Conservation (phyloP, 2,888 invertebrate genomes). For the Euplexia lucipara region DNA sequence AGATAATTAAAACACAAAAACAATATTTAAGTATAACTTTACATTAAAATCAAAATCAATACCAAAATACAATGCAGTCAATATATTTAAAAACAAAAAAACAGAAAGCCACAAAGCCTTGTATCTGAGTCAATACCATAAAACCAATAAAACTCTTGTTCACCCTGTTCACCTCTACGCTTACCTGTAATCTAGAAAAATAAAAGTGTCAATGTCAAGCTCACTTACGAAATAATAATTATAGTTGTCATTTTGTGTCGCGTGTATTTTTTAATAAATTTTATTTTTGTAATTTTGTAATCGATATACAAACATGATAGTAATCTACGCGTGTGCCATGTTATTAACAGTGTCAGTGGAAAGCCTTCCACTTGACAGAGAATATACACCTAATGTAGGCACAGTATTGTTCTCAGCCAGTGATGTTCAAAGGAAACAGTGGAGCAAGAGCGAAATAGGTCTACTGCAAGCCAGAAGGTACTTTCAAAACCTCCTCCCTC, state of each 20-base stretch:
- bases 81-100: not conserved
- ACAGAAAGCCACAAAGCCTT: not conserved
- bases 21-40: too few species aligned
- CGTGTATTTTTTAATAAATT: slow-evolving; percentile 74
- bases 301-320: slow-evolving; percentile 71
- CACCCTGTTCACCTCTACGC: too few species aligned
- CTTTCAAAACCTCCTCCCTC: slow-evolving; percentile 79
- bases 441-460: slow-evolving; percentile 73
- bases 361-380: slow-evolving; percentile 37
- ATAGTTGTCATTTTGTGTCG: slow-evolving; percentile 63
- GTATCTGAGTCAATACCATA: not conserved
- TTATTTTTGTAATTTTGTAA: slow-evolving; percentile 68
- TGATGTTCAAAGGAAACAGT: slow-evolving; percentile 71
- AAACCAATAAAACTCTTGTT: not conserved
- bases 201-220: slow-evolving; percentile 41
- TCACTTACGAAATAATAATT: slow-evolving; percentile 23
- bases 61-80: too few species aligned
- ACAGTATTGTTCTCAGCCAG: slow-evolving; percentile 77
- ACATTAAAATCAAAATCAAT: too few species aligned
- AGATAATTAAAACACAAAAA: too few species aligned
- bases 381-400: slow-evolving; percentile 76
- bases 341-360: slow-evolving; percentile 60
- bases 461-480: slow-evolving; percentile 76
- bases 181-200: not conserved
- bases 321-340: slow-evolving; percentile 65